Evolutionary conservation across 2,113 vertebrate genomes (phyloP).

Genomic region (Alligator sinensis): DNA sequence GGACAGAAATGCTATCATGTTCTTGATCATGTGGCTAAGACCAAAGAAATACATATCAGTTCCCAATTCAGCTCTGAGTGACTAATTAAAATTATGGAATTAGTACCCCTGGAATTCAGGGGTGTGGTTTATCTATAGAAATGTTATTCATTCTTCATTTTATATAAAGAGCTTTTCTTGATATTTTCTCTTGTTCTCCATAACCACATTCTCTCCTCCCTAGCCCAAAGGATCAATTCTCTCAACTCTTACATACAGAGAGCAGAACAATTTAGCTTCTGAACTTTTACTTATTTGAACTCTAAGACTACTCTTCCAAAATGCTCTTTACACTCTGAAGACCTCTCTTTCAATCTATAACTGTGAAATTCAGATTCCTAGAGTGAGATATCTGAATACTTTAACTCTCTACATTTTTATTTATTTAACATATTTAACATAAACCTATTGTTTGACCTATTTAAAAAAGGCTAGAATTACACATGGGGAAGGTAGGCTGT

Average conservation of each 20-base stretch:
- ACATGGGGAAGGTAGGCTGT: neutral
- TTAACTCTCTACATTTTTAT: no score
- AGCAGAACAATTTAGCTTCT: no score
- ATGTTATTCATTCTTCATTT: neutral
- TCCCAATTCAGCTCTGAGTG: conserved; percentile 17
- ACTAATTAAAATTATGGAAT: conserved; percentile 35
- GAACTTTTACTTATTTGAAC: neutral
- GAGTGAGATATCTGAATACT: neutral
- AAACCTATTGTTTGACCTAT: neutral
- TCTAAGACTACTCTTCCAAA: neutral
- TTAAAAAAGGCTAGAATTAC: neutral
- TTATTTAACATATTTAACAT: neutral
- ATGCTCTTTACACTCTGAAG: neutral
- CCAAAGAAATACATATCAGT: conserved; percentile 26
- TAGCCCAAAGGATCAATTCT: neutral
- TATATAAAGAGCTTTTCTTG: neutral
- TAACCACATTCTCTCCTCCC: neutral
- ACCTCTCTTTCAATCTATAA: neutral
- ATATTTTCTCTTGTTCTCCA: neutral
- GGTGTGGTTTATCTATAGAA: neutral
- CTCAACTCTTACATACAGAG: neutral
- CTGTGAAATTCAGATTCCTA: neutral
- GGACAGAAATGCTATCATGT: neutral
- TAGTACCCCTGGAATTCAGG: neutral
- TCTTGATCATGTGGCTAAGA: neutral